Conservation (phyloP, 64 coral and sea anemone species). For the Stichodactyla helianthus region DNA sequence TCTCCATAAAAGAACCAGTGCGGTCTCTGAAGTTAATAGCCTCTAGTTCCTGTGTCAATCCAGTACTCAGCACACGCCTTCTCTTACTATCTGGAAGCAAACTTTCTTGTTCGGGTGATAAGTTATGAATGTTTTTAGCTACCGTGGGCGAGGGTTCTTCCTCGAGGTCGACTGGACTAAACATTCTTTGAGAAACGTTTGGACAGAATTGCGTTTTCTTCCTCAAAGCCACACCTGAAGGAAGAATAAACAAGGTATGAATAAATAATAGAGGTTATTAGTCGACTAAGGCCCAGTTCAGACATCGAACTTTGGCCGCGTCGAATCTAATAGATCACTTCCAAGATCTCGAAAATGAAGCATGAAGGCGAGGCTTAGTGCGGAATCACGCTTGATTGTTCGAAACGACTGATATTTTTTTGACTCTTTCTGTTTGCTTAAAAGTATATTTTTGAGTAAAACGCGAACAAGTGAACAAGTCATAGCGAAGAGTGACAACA, state of each 20-base stretch:
- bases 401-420: too few species aligned
- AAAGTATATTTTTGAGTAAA: too few species aligned
- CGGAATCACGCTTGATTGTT: too few species aligned
- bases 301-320: too few species aligned
- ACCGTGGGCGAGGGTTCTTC: neutral
- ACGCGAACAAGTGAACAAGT: too few species aligned
- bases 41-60: slow-evolving; percentile 72
- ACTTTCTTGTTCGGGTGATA: slow-evolving; percentile 59
- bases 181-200: slow-evolving; percentile 49
- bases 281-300: too few species aligned
- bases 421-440: too few species aligned
- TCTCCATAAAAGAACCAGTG: neutral
- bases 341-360: too few species aligned
- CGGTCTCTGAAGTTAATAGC: slow-evolving; percentile 35
- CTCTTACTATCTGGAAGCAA: slow-evolving; percentile 40
- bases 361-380: too few species aligned
- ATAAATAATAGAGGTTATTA: too few species aligned
- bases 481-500: too few species aligned
- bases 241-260: neutral
- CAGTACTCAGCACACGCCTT: slow-evolving; percentile 46
- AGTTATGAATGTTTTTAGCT: slow-evolving; percentile 20
- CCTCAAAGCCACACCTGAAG: slow-evolving; percentile 32
- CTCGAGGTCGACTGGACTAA: slow-evolving; percentile 15
- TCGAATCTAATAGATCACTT: too few species aligned
- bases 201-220: slow-evolving; percentile 71